Conservation (phyloP, 2,888 invertebrate species). For the Dryococelus australis region DNA sequence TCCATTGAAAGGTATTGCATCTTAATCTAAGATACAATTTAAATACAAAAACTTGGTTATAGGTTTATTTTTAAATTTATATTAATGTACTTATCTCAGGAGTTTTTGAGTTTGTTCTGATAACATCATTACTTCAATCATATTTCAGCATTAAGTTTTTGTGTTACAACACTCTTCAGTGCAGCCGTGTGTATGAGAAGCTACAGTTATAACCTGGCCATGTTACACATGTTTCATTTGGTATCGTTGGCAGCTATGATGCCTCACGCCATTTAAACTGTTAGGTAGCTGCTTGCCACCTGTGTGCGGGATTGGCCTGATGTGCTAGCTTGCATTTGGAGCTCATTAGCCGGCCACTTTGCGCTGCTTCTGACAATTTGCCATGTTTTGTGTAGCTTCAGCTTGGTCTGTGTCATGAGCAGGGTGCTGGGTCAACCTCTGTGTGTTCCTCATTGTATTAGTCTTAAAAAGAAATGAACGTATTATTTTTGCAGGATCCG, state of each 20-base stretch:
- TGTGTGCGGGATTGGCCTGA: background rate
- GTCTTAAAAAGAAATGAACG: background rate
- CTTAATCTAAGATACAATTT: no score
- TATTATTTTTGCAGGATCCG: background rate
- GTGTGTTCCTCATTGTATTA: background rate
- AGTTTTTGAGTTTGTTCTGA: background rate
- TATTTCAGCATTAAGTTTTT: no score
- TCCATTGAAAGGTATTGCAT: no score
- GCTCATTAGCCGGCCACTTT: background rate
- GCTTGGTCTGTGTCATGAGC: background rate
- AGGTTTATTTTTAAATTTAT: background rate
- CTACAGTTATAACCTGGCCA: background rate
- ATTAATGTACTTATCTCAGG: background rate
- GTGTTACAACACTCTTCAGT: no score
- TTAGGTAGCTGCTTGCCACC: background rate
- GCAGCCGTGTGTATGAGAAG: background rate
- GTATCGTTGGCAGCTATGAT: slow-evolving; percentile 3
- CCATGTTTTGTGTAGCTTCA: background rate
- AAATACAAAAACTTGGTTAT: no score
- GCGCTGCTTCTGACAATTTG: background rate
- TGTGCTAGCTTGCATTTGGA: background rate
- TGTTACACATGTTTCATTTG: background rate
- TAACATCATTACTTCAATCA: no score
- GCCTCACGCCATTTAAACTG: background rate
- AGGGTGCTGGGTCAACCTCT: background rate